Percentiles rank a stretch among this genome's conserved stretches.
Conservation (phyloP, 2,888 invertebrate genomes). For the Argyresthia albistria region DNA sequence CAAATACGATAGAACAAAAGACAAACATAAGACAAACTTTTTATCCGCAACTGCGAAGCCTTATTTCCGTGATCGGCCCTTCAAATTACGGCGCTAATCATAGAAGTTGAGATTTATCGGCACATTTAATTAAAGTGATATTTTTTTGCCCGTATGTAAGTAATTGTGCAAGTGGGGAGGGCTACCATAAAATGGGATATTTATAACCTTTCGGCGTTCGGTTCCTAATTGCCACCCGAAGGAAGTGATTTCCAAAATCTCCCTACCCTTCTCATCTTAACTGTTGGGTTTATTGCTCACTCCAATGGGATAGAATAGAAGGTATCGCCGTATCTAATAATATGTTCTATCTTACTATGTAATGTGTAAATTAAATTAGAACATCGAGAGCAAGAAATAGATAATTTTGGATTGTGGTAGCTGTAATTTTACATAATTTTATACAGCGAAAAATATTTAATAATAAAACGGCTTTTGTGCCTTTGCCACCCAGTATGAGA, state of each 20-base stretch:
- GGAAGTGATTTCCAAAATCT: slow-evolving; percentile 61
- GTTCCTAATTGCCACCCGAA: slow-evolving; percentile 59
- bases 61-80: not conserved
- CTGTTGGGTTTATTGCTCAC: slow-evolving; percentile 36
- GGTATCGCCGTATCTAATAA: too few relatives aligned
- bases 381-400: too few relatives aligned
- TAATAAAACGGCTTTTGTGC: too few relatives aligned
- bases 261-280: slow-evolving; percentile 41
- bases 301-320: not conserved
- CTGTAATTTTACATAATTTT: too few relatives aligned
- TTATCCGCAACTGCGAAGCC: too few relatives aligned
- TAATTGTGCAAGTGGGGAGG: slow-evolving; percentile 28
- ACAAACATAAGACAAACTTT: too few relatives aligned
- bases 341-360: too few relatives aligned
- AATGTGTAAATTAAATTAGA: too few relatives aligned
- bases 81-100: not conserved
- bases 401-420: too few relatives aligned
- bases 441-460: too few relatives aligned
- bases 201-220: slow-evolving; percentile 66
- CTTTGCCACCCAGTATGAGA: too few relatives aligned
- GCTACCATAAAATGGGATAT: slow-evolving; percentile 50
- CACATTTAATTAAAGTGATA: slow-evolving; percentile 30
- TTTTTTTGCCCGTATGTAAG: slow-evolving; percentile 43
- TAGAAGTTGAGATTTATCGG: not conserved
- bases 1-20: too few relatives aligned